phyloP scores from a whole-genome alignment of 2,888 invertebrate species.

The Holacanthella duospinosa region DNA sequence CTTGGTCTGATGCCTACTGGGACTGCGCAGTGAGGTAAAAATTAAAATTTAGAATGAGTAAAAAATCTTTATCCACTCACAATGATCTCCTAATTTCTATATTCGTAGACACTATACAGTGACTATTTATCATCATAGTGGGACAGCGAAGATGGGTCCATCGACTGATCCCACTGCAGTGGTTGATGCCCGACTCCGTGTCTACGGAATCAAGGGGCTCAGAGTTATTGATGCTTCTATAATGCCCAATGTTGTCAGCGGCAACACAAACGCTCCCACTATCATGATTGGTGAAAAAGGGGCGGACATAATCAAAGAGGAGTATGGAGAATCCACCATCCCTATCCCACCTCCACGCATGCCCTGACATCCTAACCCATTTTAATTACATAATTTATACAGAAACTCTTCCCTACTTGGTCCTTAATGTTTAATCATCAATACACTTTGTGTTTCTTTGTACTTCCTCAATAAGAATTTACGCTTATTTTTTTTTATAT shows the following conservation, averaged over 20 bases:
- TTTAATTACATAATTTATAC: no score
- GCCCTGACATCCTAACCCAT: no score
- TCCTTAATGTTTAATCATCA: no score
- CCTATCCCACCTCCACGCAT: conserved; percentile 10
- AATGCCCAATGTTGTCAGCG: conserved; percentile 25
- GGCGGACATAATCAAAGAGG: conserved; percentile 39
- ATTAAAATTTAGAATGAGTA: not conserved
- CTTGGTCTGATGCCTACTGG: conserved; percentile 69
- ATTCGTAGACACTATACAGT: conserved; percentile 54
- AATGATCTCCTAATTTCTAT: not conserved
- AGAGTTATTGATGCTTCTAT: conserved; percentile 23
- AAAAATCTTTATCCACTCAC: not conserved
- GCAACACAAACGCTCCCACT: conserved; percentile 41
- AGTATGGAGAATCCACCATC: conserved; percentile 19
- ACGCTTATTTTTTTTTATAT: no score
- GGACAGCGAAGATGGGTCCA: conserved; percentile 70
- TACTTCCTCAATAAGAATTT: no score
- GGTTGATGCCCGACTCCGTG: conserved; percentile 57
- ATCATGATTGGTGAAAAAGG: conserved; percentile 42
- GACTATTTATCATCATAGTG: conserved; percentile 71
- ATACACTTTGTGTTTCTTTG: no score
- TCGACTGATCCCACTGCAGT: conserved; percentile 51
- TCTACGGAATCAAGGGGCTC: conserved; percentile 42
- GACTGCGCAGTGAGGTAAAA: conserved; percentile 51
- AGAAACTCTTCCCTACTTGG: no score